Conservation (phyloP, 2,113 vertebrate genomes). For the Psephotus haematonotus region DNA sequence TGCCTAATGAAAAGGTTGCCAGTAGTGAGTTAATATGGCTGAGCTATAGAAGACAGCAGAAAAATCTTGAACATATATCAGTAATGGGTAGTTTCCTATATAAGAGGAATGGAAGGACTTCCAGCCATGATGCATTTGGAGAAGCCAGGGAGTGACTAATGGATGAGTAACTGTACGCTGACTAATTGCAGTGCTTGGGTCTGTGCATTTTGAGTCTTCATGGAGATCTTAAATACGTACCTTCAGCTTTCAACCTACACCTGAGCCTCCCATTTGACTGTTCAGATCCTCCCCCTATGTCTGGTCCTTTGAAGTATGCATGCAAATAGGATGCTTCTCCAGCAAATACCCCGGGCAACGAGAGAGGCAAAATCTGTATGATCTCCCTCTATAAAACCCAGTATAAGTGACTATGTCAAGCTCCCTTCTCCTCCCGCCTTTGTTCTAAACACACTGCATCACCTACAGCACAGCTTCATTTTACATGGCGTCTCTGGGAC, state of each 20-base stretch:
- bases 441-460: background rate
- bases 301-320: background rate
- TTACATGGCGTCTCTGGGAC: background rate
- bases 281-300: background rate
- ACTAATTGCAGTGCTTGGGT: background rate
- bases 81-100: background rate
- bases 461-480: background rate
- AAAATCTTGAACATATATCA: background rate
- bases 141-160: background rate
- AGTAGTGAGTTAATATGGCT: background rate
- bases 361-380: background rate
- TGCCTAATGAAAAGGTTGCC: background rate
- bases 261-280: background rate
- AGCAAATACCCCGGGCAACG: background rate
- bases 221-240: background rate
- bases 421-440: background rate
- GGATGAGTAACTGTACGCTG: background rate
- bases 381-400: background rate
- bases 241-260: background rate
- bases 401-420: background rate
- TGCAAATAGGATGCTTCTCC: background rate
- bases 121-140: background rate
- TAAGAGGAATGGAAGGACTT: background rate
- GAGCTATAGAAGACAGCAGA: background rate
- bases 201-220: background rate